Evolutionary conservation across 1,140 invertebrate species (phyloP), one percentile per base, ranked within the genome.

Genomic region (Panagrolaimus sp.): DNA sequence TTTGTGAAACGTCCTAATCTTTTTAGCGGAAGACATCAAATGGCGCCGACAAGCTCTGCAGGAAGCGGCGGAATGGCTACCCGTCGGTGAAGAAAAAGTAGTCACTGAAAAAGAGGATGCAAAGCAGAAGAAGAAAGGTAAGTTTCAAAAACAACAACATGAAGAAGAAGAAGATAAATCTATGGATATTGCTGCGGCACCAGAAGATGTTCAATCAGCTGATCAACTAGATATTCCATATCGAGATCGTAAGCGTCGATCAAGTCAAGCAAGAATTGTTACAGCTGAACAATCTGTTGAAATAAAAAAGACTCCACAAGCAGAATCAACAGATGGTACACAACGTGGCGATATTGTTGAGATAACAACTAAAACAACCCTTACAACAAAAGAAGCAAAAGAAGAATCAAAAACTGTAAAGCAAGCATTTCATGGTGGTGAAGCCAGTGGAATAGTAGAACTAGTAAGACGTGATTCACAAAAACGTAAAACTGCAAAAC

Each of bases 351-450:
- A 20, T 13, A 27, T 57, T 13, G 27, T 57, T 13, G 51, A 57
- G 8, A 57, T 57, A 11, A 57, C 51, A 20, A 57, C 51, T 9
- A 20, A 27, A 25, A 57, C 51, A 57, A 57, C 51, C 9, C 20
- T 25, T n/a, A 25, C 51, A 27, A 57, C 51, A 23, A 57, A 25
- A 9, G 51, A 57, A 57, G 20, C 51, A 23, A 20, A 27, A 11
- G 51, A 57, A 57, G 9, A 57, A 57, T 57, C 51, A 4, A 57
- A 57, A 57, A 57, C 51, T n/a, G 51, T 57, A 11, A 20, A 57
- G 51, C 51, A 57, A 9, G 51, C 20, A 25, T 27, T 57, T 27
- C 20, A 57, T 25, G 51, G 51, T 16, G 27, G 51, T n/a, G 51
- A 57, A 25, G 14, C 51, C 1, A 57, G 27, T 25, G 51, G 20